Percentiles rank a stretch among this genome's conserved stretches.
These are phyloP conservation scores for Ennomos quercinarius DNA, from an alignment of 2,888 invertebrate genomes.

Conservation along the genomic window DNA sequence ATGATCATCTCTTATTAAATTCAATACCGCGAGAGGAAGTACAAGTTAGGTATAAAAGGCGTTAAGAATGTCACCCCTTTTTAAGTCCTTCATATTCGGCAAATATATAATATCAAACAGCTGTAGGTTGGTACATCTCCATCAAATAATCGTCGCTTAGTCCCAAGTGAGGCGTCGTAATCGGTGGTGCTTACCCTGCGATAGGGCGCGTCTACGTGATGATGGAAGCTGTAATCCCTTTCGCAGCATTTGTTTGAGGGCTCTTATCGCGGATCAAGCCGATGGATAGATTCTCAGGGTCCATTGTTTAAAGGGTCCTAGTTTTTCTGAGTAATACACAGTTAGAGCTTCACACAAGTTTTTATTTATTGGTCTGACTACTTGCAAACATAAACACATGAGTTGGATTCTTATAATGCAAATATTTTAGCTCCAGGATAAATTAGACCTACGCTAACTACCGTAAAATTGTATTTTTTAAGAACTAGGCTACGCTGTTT, in stretches of 20 bases:
- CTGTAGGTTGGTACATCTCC: constrained; percentile 10
- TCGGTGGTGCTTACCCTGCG: constrained; percentile 30
- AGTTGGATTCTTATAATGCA: too few species aligned
- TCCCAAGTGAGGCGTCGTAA: constrained; percentile 36
- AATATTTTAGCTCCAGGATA: too few species aligned
- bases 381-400: too few species aligned
- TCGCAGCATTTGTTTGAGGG: constrained; percentile 47
- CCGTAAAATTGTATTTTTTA: too few species aligned
- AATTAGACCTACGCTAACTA: too few species aligned
- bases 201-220: constrained; percentile 35
- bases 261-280: constrained; percentile 47
- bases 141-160: constrained; percentile 24
- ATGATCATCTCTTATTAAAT: too few species aligned
- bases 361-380: too few species aligned
- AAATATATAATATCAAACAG: constrained; percentile 19
- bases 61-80: too few species aligned
- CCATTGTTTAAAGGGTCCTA: constrained; percentile 40
- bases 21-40: too few species aligned
- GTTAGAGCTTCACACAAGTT: not conserved
- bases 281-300: constrained; percentile 30
- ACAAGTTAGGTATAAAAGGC: too few species aligned
- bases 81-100: too few species aligned
- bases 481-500: too few species aligned
- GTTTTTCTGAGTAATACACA: constrained; percentile 10
- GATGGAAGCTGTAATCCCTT: constrained; percentile 46